Base-by-base conservation (phyloP, 2,888 invertebrate species). In the Hetaerina titia region DNA sequence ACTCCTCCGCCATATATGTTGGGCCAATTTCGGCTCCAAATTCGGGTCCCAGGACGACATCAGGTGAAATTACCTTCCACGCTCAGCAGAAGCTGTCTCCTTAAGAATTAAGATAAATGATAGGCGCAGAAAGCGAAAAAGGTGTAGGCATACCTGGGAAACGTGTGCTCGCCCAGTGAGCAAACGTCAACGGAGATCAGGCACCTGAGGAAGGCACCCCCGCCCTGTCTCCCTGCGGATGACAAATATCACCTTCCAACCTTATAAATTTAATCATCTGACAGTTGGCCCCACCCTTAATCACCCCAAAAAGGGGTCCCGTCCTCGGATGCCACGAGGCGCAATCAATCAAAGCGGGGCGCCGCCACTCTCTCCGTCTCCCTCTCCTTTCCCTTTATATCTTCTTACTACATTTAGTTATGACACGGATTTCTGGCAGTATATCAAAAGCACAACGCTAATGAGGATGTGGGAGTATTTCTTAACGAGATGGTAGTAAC, bases 181-280 rank as follows among this genome's bases (percentile, higher is more conserved):
- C 31, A 63, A 64, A 69, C 92, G 92, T 74, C 92, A 74, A 69
- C 69, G 64, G 56, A 56, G 92, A 92, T 92, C 69, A 92, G 69
- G 31, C 92, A 92, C 92, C 92, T 69, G 69, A 56, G 69, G 31
- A 90, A 90, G 63, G 56, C 45, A 57, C 69, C 7, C 56, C 31
- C 22, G 11, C 64, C 56, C 92, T 92, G 92, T 92, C 92, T 69
- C 74, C 74, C 69, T 74, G 45, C n/a, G 92, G 92, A 92, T 92
- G 92, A 92, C 92, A 92, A 92, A 92, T 92, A 92, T 92, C 69
- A 56, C 92, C 92, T 92, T 92, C 64, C 64, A 69, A 69, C 74
- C 74, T 92, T 92, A 92, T 92, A 74, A 92, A 92, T 92, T 92
- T 92, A 64, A 92, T 92, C 92, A 92, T 74, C 69, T 69, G 92